Evolutionary conservation across 92 coral and sea anemone genomes (phyloP), one percentile per base, ranked within the genome.

Genomic region (Heliopora coerulea): DNA sequence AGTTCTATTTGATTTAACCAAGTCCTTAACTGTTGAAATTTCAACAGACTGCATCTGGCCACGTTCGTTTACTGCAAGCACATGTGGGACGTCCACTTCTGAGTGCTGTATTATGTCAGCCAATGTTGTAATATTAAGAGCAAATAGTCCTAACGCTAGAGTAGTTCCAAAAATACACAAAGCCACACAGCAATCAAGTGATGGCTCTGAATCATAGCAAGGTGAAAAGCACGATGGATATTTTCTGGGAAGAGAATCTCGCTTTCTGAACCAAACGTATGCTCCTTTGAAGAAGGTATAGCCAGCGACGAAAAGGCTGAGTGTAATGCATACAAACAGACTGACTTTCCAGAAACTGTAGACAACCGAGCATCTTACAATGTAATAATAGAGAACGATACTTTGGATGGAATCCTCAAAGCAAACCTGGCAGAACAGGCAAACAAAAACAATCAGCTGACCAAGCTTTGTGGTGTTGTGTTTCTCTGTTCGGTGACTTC

Each of bases 361-460:
- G 35, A 52, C 13, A 63, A 70, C 77, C 13, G 77, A 70, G 25
- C 77, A 70, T 70, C 63, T 26, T 11, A 70, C 63, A 70, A 70
- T 70, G 49, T 70, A 70, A 34, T 52, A 70, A 63, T 70, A 70
- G 29, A 70, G 20, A 19, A 70, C 42, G 21, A 54, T n/a, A 21
- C 77, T 29, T 50, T 70, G 77, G 41, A 70, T 54, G 32, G 77
- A n/a, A 19, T 70, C 77, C 34, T 70, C 77, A 20, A 70, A 70
- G 58, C 77, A 49, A 0, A 70, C 63, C 35, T 70, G 63, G 34
- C 29, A 70, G 58, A 70, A 33, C 50, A 70, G 42, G 62, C 63
- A 52, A 30, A 70, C 18, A 20, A 70, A 70, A 13, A 70, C 50
- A 13, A 70, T 33, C 10, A 70, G 25, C 50, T 49, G 48, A 10